These are phyloP conservation scores for Heliconius himera DNA, from an alignment of 1,140 invertebrate species.

Conservation along the genomic window DNA sequence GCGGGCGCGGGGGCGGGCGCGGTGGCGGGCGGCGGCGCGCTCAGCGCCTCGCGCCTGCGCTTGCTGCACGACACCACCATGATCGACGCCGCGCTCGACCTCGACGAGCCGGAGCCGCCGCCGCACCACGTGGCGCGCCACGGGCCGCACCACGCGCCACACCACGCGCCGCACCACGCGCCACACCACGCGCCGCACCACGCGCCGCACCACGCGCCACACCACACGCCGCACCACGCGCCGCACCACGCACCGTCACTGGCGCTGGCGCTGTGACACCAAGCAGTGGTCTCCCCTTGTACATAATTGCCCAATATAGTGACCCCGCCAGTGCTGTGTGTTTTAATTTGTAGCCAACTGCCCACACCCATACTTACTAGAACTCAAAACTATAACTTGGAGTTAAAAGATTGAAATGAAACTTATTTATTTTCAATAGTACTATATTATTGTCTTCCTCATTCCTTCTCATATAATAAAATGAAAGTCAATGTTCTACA, in stretches of 20 bases:
- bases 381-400: not conserved
- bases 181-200: not conserved
- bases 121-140: constrained; percentile 21
- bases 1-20: constrained; percentile 38
- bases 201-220: not conserved
- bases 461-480: no score
- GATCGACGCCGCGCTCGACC: constrained; percentile 92
- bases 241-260: constrained; percentile 11
- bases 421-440: not conserved
- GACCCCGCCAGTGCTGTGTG: constrained; percentile 21
- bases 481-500: no score
- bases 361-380: not conserved
- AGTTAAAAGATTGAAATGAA: not conserved
- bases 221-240: not conserved
- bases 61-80: constrained; percentile 91
- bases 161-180: not conserved
- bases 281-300: not conserved
- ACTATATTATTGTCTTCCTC: not conserved
- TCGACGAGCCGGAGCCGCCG: constrained; percentile 85
- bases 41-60: constrained; percentile 80
- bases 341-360: not conserved
- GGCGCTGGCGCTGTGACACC: not conserved
- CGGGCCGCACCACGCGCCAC: not conserved
- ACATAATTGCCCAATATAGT: constrained; percentile 25
- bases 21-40: constrained; percentile 45